phyloP scores from a whole-genome alignment of 2,888 invertebrate species.

The Polietes domitor region DNA sequence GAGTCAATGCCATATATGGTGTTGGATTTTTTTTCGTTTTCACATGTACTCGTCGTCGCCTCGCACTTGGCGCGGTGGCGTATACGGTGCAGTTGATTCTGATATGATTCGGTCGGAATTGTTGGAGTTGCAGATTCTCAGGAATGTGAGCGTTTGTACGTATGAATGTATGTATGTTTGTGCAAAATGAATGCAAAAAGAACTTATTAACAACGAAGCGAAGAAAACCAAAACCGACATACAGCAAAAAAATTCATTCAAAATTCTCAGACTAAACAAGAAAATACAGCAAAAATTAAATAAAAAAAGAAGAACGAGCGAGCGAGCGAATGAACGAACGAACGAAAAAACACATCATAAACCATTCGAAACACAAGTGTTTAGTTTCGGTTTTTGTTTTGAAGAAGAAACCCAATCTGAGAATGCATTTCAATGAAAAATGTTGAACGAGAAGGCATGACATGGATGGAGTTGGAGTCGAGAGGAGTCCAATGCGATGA shows the following conservation, averaged over 20 bases:
- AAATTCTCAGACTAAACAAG: slow-evolving; percentile 63
- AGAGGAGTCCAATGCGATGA: neutral
- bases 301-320: slow-evolving; percentile 15
- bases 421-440: slow-evolving; percentile 62
- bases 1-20: slow-evolving; percentile 20
- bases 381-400: slow-evolving; percentile 61
- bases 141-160: slow-evolving; percentile 62
- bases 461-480: no score
- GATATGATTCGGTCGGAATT: slow-evolving; percentile 29
- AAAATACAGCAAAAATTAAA: slow-evolving; percentile 34
- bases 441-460: neutral
- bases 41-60: neutral
- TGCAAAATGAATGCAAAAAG: slow-evolving; percentile 2
- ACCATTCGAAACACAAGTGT: slow-evolving; percentile 49
- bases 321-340: no score
- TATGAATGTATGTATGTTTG: slow-evolving; percentile 38
- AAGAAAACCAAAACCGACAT: slow-evolving; percentile 20
- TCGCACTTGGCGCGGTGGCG: neutral
- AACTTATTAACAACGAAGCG: slow-evolving; percentile 23
- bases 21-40: slow-evolving; percentile 3
- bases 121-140: slow-evolving; percentile 60
- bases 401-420: slow-evolving; percentile 59
- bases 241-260: slow-evolving; percentile 60
- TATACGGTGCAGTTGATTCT: slow-evolving; percentile 1
- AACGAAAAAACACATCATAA: slow-evolving; percentile 16